phyloP scores from a whole-genome alignment of 2,888 invertebrate species.

The Ommatoiulus sabulosus region DNA sequence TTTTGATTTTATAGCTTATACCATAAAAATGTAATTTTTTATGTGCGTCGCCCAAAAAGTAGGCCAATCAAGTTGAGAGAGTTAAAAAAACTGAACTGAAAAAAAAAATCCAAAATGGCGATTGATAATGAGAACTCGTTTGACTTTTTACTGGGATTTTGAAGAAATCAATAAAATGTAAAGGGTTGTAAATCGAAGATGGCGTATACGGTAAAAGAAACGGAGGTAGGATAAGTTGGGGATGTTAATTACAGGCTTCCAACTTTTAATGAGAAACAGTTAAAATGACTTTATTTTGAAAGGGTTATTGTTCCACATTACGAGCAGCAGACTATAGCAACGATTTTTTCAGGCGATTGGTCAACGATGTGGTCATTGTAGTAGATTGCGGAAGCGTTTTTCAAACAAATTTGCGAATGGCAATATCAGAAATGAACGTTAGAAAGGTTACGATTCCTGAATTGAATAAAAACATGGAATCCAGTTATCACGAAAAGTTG shows the following conservation, averaged over 20 bases:
- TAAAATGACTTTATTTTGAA: slow-evolving; percentile 8
- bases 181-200: not conserved
- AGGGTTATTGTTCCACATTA: slow-evolving; percentile 36
- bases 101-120: not conserved
- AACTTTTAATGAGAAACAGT: slow-evolving; percentile 11
- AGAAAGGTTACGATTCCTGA: no score
- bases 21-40: not conserved
- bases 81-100: not conserved
- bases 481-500: no score
- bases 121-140: not conserved
- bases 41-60: slow-evolving; percentile 14
- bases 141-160: not conserved
- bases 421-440: no score
- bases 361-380: no score
- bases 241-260: slow-evolving; percentile 24
- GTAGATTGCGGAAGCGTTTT: no score
- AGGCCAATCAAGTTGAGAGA: slow-evolving; percentile 36
- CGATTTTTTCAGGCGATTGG: not conserved
- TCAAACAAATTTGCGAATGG: no score
- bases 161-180: not conserved
- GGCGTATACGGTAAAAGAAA: not conserved
- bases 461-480: no score
- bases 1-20: not conserved
- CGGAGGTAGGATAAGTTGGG: not conserved
- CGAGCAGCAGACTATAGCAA: not conserved